Conservation (phyloP, 2,888 invertebrate genomes). For the Napeogenes inachia region DNA sequence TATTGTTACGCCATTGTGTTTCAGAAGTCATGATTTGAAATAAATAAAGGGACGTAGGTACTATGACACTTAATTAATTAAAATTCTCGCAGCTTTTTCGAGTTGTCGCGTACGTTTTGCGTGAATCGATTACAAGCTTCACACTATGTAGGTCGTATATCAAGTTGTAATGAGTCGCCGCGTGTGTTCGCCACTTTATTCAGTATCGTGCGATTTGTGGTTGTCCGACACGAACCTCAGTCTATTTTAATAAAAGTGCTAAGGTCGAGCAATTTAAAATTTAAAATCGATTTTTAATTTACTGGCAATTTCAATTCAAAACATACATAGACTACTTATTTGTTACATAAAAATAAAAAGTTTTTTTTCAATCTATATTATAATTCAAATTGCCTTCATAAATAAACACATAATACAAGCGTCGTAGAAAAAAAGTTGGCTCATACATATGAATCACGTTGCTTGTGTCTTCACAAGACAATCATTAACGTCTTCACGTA, state of each 20-base stretch:
- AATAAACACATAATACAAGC: background rate
- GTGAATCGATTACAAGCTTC: conserved; percentile 34
- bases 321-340: background rate
- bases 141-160: conserved; percentile 52
- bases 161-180: conserved; percentile 66
- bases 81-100: conserved; percentile 21
- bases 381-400: no score
- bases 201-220: conserved; percentile 63
- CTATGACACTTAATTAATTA: conserved; percentile 16
- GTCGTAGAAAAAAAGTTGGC: background rate
- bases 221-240: conserved; percentile 52
- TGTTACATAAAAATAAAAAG: background rate
- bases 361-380: no score
- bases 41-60: conserved; percentile 8
- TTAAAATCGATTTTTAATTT: background rate
- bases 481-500: conserved; percentile 3
- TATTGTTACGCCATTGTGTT: conserved; percentile 10
- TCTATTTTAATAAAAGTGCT: conserved; percentile 5
- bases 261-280: conserved; percentile 7
- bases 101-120: background rate
- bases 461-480: background rate
- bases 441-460: conserved; percentile 5
- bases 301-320: background rate
- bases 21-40: conserved; percentile 8
- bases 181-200: conserved; percentile 65